Conservation (phyloP, 2,888 invertebrate species). For the Eugnorisma glareosa region DNA sequence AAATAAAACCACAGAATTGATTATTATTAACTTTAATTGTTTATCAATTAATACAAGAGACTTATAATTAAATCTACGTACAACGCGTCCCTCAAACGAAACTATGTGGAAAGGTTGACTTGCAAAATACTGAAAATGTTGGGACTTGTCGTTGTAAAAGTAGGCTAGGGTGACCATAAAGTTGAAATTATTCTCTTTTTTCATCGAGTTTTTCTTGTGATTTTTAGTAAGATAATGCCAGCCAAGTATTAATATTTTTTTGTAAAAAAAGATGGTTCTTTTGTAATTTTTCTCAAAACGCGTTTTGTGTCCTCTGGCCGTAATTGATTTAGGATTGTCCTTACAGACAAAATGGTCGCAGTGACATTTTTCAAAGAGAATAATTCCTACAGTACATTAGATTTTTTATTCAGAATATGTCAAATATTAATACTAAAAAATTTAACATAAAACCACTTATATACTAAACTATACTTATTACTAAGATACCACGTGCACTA, state of each 20-base stretch:
- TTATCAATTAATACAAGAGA: constrained; percentile 67
- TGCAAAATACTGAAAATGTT: constrained; percentile 71
- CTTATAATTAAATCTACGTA: constrained; percentile 59
- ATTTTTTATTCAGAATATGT: constrained; percentile 50
- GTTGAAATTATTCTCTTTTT: constrained; percentile 51
- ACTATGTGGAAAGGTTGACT: constrained; percentile 58
- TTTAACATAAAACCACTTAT: constrained; percentile 69
- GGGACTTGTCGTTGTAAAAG: constrained; percentile 40
- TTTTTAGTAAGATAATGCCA: neutral
- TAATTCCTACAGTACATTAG: constrained; percentile 37
- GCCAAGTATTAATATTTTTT: neutral
- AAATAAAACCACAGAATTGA: constrained; percentile 51
- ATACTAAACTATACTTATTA: constrained; percentile 60
- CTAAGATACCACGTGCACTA: constrained; percentile 44
- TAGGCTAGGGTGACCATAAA: constrained; percentile 39
- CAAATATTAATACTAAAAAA: constrained; percentile 63
- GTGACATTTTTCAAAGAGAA: constrained; percentile 27
- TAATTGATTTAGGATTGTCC: neutral
- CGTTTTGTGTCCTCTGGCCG: neutral
- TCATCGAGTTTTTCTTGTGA: neutral
- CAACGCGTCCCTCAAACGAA: constrained; percentile 69
- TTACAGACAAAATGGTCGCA: neutral
- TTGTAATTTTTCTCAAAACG: neutral
- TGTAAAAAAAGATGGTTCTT: neutral
- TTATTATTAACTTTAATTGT: constrained; percentile 73